Evolutionary conservation across 2,888 invertebrate genomes (phyloP).

Genomic region (Drosophila engyochracea): DNA sequence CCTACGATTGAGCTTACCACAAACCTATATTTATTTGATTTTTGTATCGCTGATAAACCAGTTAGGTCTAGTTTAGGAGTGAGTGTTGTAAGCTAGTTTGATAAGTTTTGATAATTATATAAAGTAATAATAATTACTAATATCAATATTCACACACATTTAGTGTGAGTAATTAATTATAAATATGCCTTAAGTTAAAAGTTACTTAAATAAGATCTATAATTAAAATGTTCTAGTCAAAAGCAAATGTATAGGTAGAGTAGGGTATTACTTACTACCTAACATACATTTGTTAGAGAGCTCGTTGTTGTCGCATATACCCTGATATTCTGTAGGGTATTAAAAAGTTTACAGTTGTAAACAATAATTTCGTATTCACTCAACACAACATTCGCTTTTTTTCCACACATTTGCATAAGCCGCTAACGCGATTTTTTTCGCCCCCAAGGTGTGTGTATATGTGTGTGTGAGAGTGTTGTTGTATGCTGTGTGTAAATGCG

Average conservation of each 20-base stretch:
- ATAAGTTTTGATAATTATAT: neutral
- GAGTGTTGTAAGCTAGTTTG: neutral
- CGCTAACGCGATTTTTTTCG: slow-evolving; percentile 79
- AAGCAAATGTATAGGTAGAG: too few relatives aligned
- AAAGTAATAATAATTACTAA: neutral
- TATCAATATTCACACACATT: neutral
- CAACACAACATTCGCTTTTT: slow-evolving; percentile 73
- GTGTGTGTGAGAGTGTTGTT: slow-evolving; percentile 33
- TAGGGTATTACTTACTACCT: too few relatives aligned
- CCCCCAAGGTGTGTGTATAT: slow-evolving; percentile 35
- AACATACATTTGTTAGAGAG: neutral
- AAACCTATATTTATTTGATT: neutral
- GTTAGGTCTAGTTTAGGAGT: accelerated
- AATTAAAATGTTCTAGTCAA: too few relatives aligned
- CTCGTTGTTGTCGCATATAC: neutral
- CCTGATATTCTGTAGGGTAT: slow-evolving; percentile 28
- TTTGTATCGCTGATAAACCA: neutral
- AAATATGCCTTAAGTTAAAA: too few relatives aligned
- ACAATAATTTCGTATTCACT: slow-evolving; percentile 82
- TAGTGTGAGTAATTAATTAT: too few relatives aligned
- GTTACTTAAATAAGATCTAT: too few relatives aligned
- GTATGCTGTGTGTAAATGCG: slow-evolving; percentile 60
- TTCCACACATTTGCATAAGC: slow-evolving; percentile 77
- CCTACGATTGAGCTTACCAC: neutral
- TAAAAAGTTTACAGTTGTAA: slow-evolving; percentile 77